These are phyloP conservation scores for Mormyrus hasselquistii DNA, from an alignment of 2,797 vertebrate species.

Conservation along the genomic window DNA sequence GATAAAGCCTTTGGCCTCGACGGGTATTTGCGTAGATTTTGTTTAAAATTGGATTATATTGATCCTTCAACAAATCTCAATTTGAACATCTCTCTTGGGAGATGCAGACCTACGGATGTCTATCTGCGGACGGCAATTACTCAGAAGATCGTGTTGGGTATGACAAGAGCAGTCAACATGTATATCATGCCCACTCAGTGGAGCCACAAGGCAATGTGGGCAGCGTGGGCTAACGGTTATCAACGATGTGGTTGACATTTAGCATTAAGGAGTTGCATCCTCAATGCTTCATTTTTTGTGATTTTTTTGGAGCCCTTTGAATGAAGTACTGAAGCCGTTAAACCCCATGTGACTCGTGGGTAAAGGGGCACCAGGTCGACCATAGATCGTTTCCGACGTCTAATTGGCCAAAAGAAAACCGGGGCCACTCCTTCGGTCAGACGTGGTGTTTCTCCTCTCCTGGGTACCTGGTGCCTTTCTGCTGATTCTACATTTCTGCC, in stretches of 20 bases:
- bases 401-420: not conserved
- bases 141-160: not conserved
- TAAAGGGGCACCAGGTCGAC: not conserved
- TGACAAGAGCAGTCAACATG: not conserved
- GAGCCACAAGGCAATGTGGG: not conserved
- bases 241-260: not conserved
- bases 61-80: not conserved
- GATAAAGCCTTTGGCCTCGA: not conserved
- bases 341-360: not conserved
- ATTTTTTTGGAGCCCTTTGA: not conserved
- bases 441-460: not conserved
- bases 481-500: not conserved
- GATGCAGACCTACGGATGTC: not conserved
- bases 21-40: not conserved
- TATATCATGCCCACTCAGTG: not conserved
- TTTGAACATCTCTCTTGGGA: not conserved
- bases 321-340: not conserved
- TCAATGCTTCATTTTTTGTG: not conserved
- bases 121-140: not conserved
- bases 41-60: not conserved
- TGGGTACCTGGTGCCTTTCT: not conserved
- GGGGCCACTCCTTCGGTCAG: not conserved
- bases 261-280: not conserved
- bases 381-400: not conserved
- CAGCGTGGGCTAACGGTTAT: not conserved